A percentile compares a stretch with the other conserved stretches of the same genome.
These are phyloP conservation scores for Hyphantria cunea DNA, from an alignment of 1,140 invertebrate species.

Conservation along the genomic window DNA sequence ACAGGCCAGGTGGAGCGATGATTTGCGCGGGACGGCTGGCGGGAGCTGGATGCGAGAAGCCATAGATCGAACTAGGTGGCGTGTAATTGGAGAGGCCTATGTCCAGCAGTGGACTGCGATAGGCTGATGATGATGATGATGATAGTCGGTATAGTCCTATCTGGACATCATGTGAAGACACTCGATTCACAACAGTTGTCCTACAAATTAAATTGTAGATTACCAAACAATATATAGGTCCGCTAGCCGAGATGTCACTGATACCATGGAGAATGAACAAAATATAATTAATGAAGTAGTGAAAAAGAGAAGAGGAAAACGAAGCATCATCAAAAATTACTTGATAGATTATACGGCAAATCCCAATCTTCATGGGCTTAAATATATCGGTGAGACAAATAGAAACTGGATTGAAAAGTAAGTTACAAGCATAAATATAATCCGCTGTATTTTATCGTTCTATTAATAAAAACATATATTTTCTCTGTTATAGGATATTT, in stretches of 20 bases:
- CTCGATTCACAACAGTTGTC: constrained; percentile 19
- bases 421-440: constrained; percentile 23
- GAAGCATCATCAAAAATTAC: constrained; percentile 55
- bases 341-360: constrained; percentile 64
- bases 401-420: constrained; percentile 64
- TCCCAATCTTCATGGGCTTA: constrained; percentile 69
- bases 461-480: neutral
- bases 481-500: constrained; percentile 59
- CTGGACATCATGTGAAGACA: constrained; percentile 53
- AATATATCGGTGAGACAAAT: constrained; percentile 70
- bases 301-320: constrained; percentile 38
- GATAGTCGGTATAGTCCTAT: constrained; percentile 34
- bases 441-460: too few species aligned
- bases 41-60: too few species aligned
- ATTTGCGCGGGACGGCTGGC: too few species aligned
- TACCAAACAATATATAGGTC: constrained; percentile 35
- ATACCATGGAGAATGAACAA: constrained; percentile 28
- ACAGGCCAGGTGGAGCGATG: too few species aligned
- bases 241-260: constrained; percentile 38
- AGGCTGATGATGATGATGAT: too few species aligned
- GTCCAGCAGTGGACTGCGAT: too few species aligned
- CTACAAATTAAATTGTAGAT: constrained; percentile 1
- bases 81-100: too few species aligned
- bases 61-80: too few species aligned
- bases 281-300: neutral